These are phyloP conservation scores for Lysandra coridon DNA, from an alignment of 2,888 invertebrate species.

Conservation along the genomic window DNA sequence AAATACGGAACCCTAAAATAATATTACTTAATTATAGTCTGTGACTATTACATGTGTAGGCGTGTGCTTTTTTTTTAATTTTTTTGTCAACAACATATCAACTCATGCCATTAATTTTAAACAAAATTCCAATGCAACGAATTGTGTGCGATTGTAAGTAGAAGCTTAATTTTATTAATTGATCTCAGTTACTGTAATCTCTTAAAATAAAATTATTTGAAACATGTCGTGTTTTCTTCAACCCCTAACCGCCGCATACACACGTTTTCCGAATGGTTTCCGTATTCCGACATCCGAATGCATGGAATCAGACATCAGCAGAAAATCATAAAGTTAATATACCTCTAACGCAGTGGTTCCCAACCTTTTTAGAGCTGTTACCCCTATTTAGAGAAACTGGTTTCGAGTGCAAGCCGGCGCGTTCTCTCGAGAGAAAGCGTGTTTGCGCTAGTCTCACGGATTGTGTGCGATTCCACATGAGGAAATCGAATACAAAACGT, in stretches of 20 bases:
- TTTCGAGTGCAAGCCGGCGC: no score
- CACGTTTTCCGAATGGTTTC: no score
- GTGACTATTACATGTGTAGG: not conserved
- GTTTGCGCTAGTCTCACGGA: no score
- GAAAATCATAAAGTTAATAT: no score
- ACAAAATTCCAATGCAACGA: not conserved
- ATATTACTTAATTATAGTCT: not conserved
- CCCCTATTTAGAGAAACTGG: no score
- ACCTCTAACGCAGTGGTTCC: no score
- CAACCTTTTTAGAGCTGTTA: no score
- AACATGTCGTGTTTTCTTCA: not conserved
- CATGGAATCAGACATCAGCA: no score
- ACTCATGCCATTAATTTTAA: not conserved
- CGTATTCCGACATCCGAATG: no score
- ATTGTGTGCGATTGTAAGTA: constrained; percentile 22
- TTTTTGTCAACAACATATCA: not conserved
- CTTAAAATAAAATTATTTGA: constrained; percentile 19
- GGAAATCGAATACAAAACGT: no score
- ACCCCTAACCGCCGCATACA: not conserved
- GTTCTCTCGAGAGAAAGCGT: no score
- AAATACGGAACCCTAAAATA: not conserved
- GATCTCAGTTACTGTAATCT: constrained; percentile 41
- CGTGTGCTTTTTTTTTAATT: not conserved
- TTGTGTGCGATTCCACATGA: no score
- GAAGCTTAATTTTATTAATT: constrained; percentile 34